Evolutionary conservation across 2,888 invertebrate species (phyloP).

Genomic region (Napeogenes inachia): DNA sequence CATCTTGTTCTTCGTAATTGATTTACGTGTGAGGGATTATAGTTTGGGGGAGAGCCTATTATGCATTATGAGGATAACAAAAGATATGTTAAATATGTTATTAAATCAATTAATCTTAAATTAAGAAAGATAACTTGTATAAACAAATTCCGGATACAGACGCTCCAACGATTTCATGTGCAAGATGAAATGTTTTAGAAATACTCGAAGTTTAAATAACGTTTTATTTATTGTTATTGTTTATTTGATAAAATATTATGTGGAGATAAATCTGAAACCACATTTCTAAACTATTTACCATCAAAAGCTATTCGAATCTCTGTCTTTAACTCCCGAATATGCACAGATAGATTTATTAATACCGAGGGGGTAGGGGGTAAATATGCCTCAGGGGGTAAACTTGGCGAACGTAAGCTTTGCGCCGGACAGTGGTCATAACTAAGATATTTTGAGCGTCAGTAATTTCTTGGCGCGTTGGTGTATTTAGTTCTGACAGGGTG

Average conservation of each 20-base stretch:
- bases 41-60: background rate
- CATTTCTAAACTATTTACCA: constrained; percentile 15
- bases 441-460: constrained; percentile 77
- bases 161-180: too few species aligned
- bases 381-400: constrained; percentile 62
- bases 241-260: background rate
- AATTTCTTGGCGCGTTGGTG: constrained; percentile 66
- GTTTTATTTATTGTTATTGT: too few species aligned
- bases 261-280: background rate
- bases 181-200: too few species aligned
- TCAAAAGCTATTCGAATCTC: constrained; percentile 50
- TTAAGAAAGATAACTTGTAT: too few species aligned
- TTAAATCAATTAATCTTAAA: too few species aligned
- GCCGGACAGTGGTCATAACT: constrained; percentile 76
- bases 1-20: constrained; percentile 36
- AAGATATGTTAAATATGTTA: too few species aligned
- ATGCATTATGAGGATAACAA: background rate
- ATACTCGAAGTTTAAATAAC: too few species aligned
- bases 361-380: constrained; percentile 48
- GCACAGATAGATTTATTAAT: constrained; percentile 76
- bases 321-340: constrained; percentile 67
- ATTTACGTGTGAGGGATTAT: constrained; percentile 40
- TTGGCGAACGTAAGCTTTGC: constrained; percentile 73
- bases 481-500: constrained; percentile 58
- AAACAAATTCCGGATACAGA: too few species aligned